Percentiles rank a stretch among this genome's conserved stretches.
Conservation (phyloP, 2,113 vertebrate species). For the Symphodus melops region DNA sequence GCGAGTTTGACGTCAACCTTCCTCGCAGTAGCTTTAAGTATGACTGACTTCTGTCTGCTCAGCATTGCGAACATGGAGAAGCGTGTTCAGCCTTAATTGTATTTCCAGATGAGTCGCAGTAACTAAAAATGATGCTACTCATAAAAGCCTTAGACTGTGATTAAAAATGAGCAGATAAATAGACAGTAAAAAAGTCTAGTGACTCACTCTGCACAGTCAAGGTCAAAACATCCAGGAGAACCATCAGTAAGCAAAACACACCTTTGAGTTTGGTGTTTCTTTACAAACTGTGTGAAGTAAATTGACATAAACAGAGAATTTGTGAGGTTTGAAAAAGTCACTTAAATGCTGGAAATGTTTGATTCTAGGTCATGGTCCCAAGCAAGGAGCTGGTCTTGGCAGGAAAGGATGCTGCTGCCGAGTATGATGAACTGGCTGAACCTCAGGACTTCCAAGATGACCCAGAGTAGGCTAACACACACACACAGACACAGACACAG, state of each 20-base stretch:
- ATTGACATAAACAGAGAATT: too few species aligned
- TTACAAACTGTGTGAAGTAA: too few species aligned
- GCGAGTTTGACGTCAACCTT: too few species aligned
- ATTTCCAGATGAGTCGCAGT: not conserved
- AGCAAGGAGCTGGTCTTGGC: constrained; percentile 92
- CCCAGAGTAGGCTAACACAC: constrained; percentile 89
- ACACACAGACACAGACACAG: not conserved
- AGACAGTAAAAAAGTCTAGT: not conserved
- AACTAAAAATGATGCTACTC: not conserved
- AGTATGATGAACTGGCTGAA: constrained; percentile 97
- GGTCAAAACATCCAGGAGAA: constrained; percentile 8
- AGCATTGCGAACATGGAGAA: not conserved
- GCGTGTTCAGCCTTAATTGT: not conserved
- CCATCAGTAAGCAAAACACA: not conserved
- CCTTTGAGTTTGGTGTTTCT: not conserved
- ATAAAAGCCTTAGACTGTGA: not conserved
- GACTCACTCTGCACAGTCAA: not conserved
- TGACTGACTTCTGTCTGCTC: not conserved
- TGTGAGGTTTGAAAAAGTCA: not conserved
- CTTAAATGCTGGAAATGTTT: constrained; percentile 1
- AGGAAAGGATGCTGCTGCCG: constrained; percentile 96
- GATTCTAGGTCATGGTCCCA: constrained; percentile 89
- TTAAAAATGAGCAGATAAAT: not conserved
- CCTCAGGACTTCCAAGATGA: constrained; percentile 98
- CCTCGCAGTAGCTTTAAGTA: not conserved